phyloP scores from a whole-genome alignment of 2,888 invertebrate genomes.

The Chaetogeoica ovagalla region DNA sequence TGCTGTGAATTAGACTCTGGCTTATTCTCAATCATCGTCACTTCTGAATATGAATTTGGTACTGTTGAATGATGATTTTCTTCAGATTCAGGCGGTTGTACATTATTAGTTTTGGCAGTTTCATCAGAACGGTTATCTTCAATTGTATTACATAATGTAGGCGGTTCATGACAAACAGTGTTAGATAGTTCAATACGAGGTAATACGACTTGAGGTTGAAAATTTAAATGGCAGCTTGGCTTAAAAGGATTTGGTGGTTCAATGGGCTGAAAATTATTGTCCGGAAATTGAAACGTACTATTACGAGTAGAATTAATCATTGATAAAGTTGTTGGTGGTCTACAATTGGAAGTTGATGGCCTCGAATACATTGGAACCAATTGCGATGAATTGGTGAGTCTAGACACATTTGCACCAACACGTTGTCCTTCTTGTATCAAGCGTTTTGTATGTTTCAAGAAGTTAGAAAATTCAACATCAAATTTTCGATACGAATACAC shows the following conservation, averaged over 20 bases:
- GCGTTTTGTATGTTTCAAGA: conserved; percentile 17
- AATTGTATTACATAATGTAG: conserved; percentile 3
- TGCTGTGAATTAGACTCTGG: background rate
- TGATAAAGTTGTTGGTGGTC: conserved; percentile 20
- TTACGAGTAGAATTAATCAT: background rate
- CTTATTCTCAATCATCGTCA: conserved; percentile 26
- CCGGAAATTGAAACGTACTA: background rate
- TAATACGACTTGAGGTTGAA: background rate
- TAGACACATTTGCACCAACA: conserved; percentile 9
- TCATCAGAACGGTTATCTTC: background rate
- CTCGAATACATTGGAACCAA: background rate
- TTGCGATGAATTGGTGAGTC: conserved; percentile 11
- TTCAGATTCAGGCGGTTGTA: background rate
- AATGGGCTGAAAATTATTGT: conserved; percentile 8
- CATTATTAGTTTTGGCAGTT: background rate
- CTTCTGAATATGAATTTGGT: conserved; percentile 27
- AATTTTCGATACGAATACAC: conserved; percentile 32
- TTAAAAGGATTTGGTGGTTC: conserved; percentile 33
- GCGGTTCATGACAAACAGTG: background rate
- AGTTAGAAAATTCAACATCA: conserved; percentile 17
- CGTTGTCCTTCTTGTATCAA: conserved; percentile 22
- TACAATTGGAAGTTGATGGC: conserved; percentile 20
- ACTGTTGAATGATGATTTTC: background rate
- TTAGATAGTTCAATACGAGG: conserved; percentile 3
- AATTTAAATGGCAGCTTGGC: background rate